phyloP scores from a whole-genome alignment of 2,113 vertebrate species.

The Parus major region DNA sequence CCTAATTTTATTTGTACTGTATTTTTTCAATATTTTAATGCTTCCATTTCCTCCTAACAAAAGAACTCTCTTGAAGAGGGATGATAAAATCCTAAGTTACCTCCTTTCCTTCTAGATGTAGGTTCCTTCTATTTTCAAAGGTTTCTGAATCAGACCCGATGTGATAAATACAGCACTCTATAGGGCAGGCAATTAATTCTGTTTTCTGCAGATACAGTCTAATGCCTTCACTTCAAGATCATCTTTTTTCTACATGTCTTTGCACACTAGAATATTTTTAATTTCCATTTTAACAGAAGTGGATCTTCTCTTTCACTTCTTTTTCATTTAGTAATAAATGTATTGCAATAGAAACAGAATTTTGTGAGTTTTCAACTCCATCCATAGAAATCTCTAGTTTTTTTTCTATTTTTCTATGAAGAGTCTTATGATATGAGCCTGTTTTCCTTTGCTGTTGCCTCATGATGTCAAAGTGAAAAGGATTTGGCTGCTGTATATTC shows the following conservation, averaged over 20 bases:
- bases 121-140: not conserved
- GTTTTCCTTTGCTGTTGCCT: not conserved
- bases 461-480: slow-evolving; percentile 12
- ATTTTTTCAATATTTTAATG: not conserved
- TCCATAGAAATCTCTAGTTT: not conserved
- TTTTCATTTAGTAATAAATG: not conserved
- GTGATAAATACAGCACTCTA: not conserved
- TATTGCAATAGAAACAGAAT: not conserved
- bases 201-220: not conserved
- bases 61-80: not conserved
- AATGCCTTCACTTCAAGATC: not conserved
- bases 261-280: not conserved
- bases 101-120: not conserved
- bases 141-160: not conserved
- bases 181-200: not conserved
- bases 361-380: not conserved
- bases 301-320: not conserved
- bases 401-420: not conserved
- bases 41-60: not conserved
- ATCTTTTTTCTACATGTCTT: not conserved
- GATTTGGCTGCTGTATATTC: slow-evolving; percentile 35
- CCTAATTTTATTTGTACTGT: slow-evolving; percentile 3
- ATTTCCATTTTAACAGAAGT: not conserved
- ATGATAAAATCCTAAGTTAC: not conserved
- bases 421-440: not conserved